These are phyloP conservation scores for Astyanax mexicanus DNA, from an alignment of 2,797 vertebrate genomes.

Conservation along the genomic window DNA sequence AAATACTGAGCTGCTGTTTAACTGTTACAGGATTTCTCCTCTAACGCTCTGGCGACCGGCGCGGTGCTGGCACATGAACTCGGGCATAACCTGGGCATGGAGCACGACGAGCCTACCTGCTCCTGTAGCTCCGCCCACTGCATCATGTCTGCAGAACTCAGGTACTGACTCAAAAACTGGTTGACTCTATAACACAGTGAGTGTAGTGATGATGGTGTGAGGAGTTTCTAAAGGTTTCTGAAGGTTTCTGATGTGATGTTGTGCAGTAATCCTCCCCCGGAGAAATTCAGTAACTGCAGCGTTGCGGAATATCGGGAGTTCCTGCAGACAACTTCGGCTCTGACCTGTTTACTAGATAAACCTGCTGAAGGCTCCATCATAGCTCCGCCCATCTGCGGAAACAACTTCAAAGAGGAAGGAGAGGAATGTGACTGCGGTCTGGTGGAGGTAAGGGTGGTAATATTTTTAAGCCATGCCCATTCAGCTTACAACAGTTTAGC, in stretches of 20 bases:
- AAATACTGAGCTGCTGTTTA: too few species aligned
- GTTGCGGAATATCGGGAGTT: conserved; percentile 12
- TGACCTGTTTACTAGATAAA: conserved; percentile 25
- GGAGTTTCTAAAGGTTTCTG: too few species aligned
- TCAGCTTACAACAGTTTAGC: too few species aligned
- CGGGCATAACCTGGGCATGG: conserved; percentile 48
- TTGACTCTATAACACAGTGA: too few species aligned
- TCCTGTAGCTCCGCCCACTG: conserved; percentile 17
- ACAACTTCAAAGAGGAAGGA: conserved; percentile 39
- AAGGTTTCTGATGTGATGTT: not conserved
- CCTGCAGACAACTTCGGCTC: not conserved
- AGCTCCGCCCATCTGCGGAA: conserved; percentile 31
- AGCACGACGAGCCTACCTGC: conserved; percentile 23
- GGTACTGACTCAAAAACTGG: conserved; percentile 16
- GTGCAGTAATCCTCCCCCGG: conserved; percentile 51
- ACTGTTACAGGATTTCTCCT: conserved; percentile 30
- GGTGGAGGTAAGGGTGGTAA: conserved; percentile 31
- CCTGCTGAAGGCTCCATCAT: not conserved
- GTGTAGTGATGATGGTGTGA: too few species aligned
- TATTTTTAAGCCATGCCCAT: too few species aligned
- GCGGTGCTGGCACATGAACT: conserved; percentile 42
- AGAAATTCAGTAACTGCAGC: conserved; percentile 50
- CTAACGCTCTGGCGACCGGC: not conserved
- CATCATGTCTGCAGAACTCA: conserved; percentile 39
- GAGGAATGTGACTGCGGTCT: conserved; percentile 51